Conservation (phyloP, 1,140 invertebrate genomes). For the Araneus ventricosus region DNA sequence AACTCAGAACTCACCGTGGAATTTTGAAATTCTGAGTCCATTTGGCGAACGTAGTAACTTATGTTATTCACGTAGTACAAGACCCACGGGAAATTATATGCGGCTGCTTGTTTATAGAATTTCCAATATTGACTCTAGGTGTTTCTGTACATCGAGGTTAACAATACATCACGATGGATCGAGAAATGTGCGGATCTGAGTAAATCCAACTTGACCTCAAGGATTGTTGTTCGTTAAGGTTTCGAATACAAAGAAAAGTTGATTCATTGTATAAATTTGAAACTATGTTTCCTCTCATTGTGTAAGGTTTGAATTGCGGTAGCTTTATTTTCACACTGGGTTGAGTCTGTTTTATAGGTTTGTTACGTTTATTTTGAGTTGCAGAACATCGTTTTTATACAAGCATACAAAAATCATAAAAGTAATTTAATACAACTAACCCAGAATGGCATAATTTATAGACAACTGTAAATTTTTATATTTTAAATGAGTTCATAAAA, state of each 20-base stretch:
- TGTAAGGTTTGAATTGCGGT: not conserved
- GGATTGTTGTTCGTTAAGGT: not conserved
- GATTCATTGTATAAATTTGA: not conserved
- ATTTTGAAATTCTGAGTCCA: conserved; percentile 74
- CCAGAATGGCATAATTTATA: too few species aligned
- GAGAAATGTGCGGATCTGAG: not conserved
- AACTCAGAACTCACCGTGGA: conserved; percentile 64
- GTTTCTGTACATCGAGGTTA: conserved; percentile 49
- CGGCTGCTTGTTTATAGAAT: conserved; percentile 37
- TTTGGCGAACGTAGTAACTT: conserved; percentile 59
- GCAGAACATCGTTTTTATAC: too few species aligned
- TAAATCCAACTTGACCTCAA: conserved; percentile 27
- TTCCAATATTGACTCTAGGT: conserved; percentile 38
- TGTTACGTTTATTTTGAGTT: not conserved
- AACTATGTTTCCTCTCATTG: not conserved
- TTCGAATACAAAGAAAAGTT: not conserved
- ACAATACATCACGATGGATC: not conserved
- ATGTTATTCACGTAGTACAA: conserved; percentile 74
- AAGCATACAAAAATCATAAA: too few species aligned
- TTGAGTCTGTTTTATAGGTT: not conserved
- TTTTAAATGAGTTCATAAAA: too few species aligned
- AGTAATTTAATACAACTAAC: too few species aligned
- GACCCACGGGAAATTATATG: conserved; percentile 71
- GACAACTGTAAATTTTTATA: too few species aligned
- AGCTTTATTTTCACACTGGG: not conserved